phyloP scores from a whole-genome alignment of 2,113 vertebrate species.

The Rhizomys pruinosus region DNA sequence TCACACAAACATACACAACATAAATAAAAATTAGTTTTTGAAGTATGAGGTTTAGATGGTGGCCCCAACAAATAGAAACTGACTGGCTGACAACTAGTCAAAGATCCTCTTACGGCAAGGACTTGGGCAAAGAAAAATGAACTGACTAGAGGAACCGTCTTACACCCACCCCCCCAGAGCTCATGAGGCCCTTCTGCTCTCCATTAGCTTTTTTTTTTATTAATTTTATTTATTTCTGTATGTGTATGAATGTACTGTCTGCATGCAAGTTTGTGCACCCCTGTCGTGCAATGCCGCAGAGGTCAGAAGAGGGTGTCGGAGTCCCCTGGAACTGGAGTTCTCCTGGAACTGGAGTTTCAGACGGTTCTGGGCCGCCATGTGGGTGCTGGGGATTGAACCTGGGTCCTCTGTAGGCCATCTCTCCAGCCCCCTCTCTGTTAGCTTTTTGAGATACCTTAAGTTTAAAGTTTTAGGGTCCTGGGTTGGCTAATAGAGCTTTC shows the following conservation, averaged over 20 bases:
- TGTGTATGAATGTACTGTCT: too few relatives aligned
- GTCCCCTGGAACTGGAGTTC: too few relatives aligned
- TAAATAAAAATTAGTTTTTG: neutral
- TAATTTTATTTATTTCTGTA: too few relatives aligned
- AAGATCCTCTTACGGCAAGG: neutral
- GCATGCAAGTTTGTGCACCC: too few relatives aligned
- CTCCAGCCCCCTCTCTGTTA: too few relatives aligned
- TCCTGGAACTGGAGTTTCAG: too few relatives aligned
- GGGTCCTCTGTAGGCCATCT: too few relatives aligned
- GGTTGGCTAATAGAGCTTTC: slow-evolving; percentile 13
- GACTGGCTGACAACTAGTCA: neutral
- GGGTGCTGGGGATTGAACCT: too few relatives aligned
- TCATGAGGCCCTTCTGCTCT: neutral
- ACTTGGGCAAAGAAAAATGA: slow-evolving; percentile 8
- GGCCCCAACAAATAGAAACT: neutral
- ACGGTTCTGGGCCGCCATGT: too few relatives aligned
- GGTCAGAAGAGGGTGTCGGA: too few relatives aligned
- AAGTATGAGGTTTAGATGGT: neutral
- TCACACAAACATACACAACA: neutral
- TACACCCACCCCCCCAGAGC: neutral
- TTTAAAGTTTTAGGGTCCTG: slow-evolving; percentile 1
- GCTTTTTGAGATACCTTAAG: neutral
- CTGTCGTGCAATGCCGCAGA: too few relatives aligned
- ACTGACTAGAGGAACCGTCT: neutral
- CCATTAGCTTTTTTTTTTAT: neutral